phyloP scores from a whole-genome alignment of 2,888 invertebrate species.

The Caenorhabditis becei region DNA sequence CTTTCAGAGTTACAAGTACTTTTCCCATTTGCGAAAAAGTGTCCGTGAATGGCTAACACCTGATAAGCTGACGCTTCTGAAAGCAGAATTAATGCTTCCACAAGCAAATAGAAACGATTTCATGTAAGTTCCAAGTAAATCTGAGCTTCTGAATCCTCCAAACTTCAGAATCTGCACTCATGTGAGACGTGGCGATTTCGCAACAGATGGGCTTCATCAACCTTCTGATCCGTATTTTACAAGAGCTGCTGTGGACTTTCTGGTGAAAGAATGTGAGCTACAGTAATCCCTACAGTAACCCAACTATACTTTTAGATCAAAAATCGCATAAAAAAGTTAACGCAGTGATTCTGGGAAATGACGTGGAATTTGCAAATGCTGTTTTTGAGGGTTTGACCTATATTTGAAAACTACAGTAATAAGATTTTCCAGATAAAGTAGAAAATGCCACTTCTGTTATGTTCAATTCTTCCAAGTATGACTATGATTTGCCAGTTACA shows the following conservation, averaged over 20 bases:
- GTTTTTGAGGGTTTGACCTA: slow-evolving; percentile 63
- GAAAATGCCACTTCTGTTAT: neutral
- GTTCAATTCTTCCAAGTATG: neutral
- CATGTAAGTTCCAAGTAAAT: slow-evolving; percentile 17
- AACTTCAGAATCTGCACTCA: slow-evolving; percentile 64
- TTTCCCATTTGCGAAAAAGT: slow-evolving; percentile 11
- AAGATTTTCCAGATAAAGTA: slow-evolving; percentile 8
- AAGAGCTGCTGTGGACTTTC: slow-evolving; percentile 46
- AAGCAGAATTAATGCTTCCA: slow-evolving; percentile 11
- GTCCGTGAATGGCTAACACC: slow-evolving; percentile 51
- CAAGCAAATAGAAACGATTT: slow-evolving; percentile 32
- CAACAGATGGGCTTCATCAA: slow-evolving; percentile 59
- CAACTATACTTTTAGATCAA: neutral
- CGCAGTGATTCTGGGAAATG: slow-evolving; percentile 49
- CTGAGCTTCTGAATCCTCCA: too few species aligned
- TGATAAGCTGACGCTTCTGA: neutral
- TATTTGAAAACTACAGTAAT: neutral
- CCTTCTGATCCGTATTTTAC: slow-evolving; percentile 59
- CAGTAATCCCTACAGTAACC: slow-evolving; percentile 16
- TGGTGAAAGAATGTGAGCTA: neutral
- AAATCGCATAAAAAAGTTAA: neutral
- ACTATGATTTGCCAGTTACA: too few species aligned
- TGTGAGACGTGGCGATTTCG: slow-evolving; percentile 63
- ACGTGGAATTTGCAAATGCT: slow-evolving; percentile 51
- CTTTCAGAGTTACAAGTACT: slow-evolving; percentile 65